These are phyloP conservation scores for Malacoctenus gilli DNA, from an alignment of 2,797 vertebrate genomes.

Conservation along the genomic window DNA sequence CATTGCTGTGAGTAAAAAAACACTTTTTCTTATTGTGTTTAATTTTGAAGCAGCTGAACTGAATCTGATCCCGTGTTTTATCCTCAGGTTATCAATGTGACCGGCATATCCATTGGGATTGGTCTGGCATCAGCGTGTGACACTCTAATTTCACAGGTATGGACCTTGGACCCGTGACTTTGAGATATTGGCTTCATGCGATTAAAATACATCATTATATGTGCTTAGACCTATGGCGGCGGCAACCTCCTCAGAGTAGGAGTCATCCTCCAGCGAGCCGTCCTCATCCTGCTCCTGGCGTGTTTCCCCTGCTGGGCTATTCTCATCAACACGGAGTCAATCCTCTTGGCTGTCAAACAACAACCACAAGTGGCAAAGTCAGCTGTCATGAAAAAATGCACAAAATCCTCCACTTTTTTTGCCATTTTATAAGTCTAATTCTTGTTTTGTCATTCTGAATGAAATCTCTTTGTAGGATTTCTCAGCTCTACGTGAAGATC, in stretches of 20 bases:
- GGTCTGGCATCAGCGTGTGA: constrained; percentile 88
- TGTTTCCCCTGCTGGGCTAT: constrained; percentile 93
- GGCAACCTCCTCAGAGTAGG: constrained; percentile 85
- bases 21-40: constrained; percentile 11
- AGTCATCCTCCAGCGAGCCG: constrained; percentile 84
- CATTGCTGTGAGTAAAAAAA: constrained; percentile 76
- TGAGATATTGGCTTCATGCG: too few relatives aligned
- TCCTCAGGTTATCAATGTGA: constrained; percentile 87
- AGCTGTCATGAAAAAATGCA: too few relatives aligned
- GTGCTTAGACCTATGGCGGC: constrained; percentile 83
- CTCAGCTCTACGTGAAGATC: constrained; percentile 90
- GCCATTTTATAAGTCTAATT: neutral
- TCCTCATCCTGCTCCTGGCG: constrained; percentile 85
- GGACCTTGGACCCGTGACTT: neutral
- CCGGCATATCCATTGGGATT: constrained; percentile 84
- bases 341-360: constrained; percentile 84
- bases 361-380: constrained; percentile 86
- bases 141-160: constrained; percentile 82
- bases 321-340: constrained; percentile 87
- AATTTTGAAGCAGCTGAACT: neutral
- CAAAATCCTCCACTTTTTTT: too few relatives aligned
- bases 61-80: neutral
- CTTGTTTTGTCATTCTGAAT: constrained; percentile 2
- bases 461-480: constrained; percentile 76
- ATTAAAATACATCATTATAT: too few relatives aligned